phyloP scores from a whole-genome alignment of 2,113 vertebrate genomes.

The Irena cyanogastra region DNA sequence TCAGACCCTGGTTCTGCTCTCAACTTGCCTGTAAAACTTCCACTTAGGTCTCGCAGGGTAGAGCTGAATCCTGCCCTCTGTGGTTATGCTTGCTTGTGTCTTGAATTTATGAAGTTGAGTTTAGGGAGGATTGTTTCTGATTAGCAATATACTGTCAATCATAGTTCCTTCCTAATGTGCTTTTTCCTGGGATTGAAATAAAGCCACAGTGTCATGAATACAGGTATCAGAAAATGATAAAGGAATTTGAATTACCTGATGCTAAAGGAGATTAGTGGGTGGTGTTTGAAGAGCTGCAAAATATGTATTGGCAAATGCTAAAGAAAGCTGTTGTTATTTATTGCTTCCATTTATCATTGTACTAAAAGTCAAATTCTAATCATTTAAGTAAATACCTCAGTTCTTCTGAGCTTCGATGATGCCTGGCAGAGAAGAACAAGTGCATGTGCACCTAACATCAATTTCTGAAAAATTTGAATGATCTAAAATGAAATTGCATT shows the following conservation, averaged over 20 bases:
- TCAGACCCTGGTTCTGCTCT: background rate
- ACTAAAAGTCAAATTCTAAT: constrained; percentile 7
- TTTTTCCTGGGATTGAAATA: constrained; percentile 1
- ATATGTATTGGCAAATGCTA: background rate
- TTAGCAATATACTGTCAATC: background rate
- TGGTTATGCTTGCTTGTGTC: background rate
- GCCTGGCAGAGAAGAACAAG: background rate
- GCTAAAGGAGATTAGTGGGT: background rate
- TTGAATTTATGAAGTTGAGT: background rate
- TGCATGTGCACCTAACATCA: background rate
- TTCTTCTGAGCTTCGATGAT: background rate
- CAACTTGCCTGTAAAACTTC: background rate
- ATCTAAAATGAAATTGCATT: background rate
- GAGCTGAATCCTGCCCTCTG: background rate
- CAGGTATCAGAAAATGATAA: constrained; percentile 2
- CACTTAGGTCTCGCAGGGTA: background rate
- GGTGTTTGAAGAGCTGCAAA: background rate
- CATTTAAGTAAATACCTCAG: background rate
- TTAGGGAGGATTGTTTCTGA: background rate
- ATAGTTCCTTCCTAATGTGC: background rate
- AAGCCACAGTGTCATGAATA: background rate
- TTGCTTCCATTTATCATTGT: constrained; percentile 19
- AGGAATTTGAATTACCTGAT: background rate
- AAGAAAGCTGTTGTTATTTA: constrained; percentile 12
- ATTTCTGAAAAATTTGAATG: constrained; percentile 9